Conservation (phyloP, 2,888 invertebrate species). For the Sceliomorpha sp. region DNA sequence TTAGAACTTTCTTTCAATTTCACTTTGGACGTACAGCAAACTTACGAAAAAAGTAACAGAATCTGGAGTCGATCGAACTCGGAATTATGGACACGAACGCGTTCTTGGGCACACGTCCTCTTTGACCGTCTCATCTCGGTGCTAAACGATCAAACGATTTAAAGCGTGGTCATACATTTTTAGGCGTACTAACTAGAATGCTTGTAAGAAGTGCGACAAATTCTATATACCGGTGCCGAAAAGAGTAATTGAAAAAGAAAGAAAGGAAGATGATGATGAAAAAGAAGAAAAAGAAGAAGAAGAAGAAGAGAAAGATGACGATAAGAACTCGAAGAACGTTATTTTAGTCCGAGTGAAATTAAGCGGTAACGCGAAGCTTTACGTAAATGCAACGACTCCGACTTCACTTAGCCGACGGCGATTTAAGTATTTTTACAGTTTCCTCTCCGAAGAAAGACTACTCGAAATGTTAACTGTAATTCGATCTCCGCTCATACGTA, state of each 20-base stretch:
- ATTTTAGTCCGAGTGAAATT: conserved; percentile 14
- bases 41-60: neutral
- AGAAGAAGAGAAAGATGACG: too few species aligned
- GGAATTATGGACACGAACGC: conserved; percentile 44
- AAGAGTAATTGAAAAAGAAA: conserved; percentile 9
- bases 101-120: conserved; percentile 44
- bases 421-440: conserved; percentile 46
- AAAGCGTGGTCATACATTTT: conserved; percentile 43
- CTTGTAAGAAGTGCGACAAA: conserved; percentile 48
- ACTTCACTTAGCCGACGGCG: conserved; percentile 42
- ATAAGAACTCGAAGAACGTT: neutral
- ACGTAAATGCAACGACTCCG: conserved; percentile 51
- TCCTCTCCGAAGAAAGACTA: conserved; percentile 39
- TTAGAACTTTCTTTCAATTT: neutral
- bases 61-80: neutral
- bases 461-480: conserved; percentile 38
- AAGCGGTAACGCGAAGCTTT: conserved; percentile 39
- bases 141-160: conserved; percentile 33
- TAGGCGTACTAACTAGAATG: conserved; percentile 48
- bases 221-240: conserved; percentile 45
- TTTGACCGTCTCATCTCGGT: conserved; percentile 48
- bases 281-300: too few species aligned
- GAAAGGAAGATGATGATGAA: conserved; percentile 5
- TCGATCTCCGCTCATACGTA: conserved; percentile 41
- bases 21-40: neutral